These are phyloP conservation scores for Drosophila arizonae DNA, from an alignment of 1,140 invertebrate genomes.

Conservation along the genomic window DNA sequence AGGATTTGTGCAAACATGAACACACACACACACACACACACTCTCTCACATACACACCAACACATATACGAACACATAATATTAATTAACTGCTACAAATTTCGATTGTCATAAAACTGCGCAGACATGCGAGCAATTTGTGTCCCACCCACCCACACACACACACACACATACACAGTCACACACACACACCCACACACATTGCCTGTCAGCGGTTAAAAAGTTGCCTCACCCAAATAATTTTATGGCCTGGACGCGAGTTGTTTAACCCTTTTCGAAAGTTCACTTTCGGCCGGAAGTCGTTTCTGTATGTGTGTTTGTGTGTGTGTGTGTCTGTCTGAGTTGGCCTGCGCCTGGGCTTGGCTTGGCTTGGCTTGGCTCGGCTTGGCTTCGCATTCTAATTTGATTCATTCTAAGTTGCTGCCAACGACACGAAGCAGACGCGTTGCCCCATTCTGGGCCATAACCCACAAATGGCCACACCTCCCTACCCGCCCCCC, in stretches of 20 bases:
- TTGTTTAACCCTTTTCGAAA: conserved; percentile 75
- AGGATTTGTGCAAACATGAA: conserved; percentile 22
- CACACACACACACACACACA: neutral
- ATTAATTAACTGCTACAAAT: conserved; percentile 53
- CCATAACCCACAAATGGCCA: conserved; percentile 24
- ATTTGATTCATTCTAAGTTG: conserved; percentile 68
- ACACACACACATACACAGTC: conserved; percentile 5
- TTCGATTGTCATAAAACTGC: conserved; percentile 62
- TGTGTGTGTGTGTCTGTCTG: too few relatives aligned
- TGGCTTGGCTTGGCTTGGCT: conserved; percentile 53
- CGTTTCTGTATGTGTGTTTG: conserved; percentile 18
- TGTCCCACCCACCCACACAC: conserved; percentile 41
- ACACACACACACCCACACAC: conserved; percentile 2
- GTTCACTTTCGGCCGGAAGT: conserved; percentile 77
- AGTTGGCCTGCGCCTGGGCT: neutral
- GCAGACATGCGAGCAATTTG: conserved; percentile 79
- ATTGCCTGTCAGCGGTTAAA: conserved; percentile 2
- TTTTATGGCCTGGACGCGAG: conserved; percentile 45
- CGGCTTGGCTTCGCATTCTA: conserved; percentile 32
- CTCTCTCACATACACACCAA: neutral
- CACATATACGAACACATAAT: conserved; percentile 7
- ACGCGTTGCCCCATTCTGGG: conserved; percentile 8
- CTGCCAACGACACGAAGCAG: conserved; percentile 37
- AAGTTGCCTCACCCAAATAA: conserved; percentile 39
- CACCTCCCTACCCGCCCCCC: too few relatives aligned